Conservation (phyloP, 2,113 vertebrate species). For the Eulemur rufifrons region DNA sequence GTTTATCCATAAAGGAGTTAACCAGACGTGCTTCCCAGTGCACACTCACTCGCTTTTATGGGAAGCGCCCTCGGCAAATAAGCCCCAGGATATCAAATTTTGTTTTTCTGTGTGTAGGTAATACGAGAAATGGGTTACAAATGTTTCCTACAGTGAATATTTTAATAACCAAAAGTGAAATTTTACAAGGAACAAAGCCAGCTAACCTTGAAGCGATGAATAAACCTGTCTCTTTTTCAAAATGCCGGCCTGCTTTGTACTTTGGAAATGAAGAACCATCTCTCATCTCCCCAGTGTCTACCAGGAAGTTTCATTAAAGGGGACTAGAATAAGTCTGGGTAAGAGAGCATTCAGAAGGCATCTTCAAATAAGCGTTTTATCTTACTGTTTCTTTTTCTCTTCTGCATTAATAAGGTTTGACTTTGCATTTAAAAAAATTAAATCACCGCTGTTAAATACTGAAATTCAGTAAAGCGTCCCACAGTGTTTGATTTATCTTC, state of each 20-base stretch:
- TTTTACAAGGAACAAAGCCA: conserved; percentile 78
- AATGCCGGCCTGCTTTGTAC: conserved; percentile 22
- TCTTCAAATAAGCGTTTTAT: not conserved
- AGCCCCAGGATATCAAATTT: conserved; percentile 81
- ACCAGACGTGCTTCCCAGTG: conserved; percentile 70
- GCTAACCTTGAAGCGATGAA: conserved; percentile 59
- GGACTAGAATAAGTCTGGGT: not conserved
- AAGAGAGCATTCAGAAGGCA: not conserved
- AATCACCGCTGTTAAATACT: not conserved
- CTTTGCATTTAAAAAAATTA: not conserved
- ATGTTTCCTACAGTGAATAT: conserved; percentile 71
- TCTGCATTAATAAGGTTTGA: not conserved
- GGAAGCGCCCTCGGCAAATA: conserved; percentile 81
- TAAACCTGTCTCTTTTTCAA: conserved; percentile 49
- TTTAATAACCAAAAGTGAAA: conserved; percentile 82
- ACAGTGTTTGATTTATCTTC: not conserved
- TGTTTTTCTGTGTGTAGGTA: conserved; percentile 81
- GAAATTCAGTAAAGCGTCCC: not conserved
- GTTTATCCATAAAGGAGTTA: conserved; percentile 72
- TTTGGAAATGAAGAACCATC: not conserved
- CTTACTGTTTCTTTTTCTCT: not conserved
- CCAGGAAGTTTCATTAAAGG: not conserved
- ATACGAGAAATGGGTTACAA: conserved; percentile 80
- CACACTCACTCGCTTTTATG: conserved; percentile 74
- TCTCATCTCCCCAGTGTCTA: not conserved